phyloP scores from a whole-genome alignment of 2,797 vertebrate species.

The Mormyrops attenuatus region DNA sequence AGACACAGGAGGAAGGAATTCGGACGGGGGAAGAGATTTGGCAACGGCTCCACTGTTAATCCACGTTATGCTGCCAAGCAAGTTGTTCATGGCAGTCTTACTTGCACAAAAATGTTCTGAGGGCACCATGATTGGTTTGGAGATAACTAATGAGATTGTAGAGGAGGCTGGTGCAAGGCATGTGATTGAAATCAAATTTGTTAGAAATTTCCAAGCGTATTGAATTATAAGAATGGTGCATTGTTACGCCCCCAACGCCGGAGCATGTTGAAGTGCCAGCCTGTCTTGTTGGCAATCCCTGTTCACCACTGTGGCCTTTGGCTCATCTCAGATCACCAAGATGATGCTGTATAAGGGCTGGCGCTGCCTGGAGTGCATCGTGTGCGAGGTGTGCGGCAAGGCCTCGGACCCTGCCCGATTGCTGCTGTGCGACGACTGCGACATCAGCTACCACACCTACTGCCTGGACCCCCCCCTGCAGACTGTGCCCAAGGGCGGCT shows the following conservation, averaged over 20 bases:
- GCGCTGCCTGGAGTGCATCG: conserved; percentile 97
- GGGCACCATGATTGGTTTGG: not conserved
- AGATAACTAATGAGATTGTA: not conserved
- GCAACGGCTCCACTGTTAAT: not conserved
- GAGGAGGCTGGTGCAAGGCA: not conserved
- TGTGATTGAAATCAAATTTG: not conserved
- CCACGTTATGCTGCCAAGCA: not conserved
- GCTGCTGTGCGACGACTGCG: conserved; percentile 96
- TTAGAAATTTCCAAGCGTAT: not conserved
- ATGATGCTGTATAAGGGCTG: conserved; percentile 97
- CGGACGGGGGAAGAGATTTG: not conserved
- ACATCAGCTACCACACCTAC: conserved; percentile 98
- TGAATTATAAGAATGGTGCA: not conserved
- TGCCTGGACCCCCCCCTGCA: conserved; percentile 95
- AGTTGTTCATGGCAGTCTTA: not conserved
- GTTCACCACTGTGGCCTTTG: not conserved
- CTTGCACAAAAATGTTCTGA: not conserved
- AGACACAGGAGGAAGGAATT: not conserved
- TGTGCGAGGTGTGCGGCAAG: conserved; percentile 94
- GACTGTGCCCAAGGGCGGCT: conserved; percentile 96
- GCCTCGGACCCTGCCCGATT: conserved; percentile 93
- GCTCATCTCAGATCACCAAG: conserved; percentile 80
- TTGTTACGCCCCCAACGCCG: not conserved
- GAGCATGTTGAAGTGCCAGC: not conserved
- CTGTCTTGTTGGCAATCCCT: not conserved